Percentiles rank a stretch among this genome's conserved stretches.
Conservation (phyloP, 2,113 vertebrate species). For the Coracopsis vasa region DNA sequence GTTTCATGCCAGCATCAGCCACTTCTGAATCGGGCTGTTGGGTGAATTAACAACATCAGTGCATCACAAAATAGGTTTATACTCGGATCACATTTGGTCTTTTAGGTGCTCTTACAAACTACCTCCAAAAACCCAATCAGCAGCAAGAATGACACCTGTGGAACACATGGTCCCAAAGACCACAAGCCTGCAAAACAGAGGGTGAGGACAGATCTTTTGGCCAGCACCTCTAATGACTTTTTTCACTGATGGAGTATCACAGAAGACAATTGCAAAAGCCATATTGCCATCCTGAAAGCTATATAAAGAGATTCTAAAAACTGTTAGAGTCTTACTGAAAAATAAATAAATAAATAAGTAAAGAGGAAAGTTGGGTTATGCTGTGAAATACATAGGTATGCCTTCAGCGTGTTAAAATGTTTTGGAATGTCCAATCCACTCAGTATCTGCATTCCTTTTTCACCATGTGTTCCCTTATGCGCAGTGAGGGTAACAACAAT, state of each 20-base stretch:
- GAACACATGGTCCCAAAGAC: background rate
- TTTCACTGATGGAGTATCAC: background rate
- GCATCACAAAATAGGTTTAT: background rate
- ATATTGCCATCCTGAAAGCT: background rate
- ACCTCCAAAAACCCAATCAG: background rate
- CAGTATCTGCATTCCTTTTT: background rate
- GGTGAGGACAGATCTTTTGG: background rate
- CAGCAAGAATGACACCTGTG: background rate
- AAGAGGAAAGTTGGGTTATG: background rate
- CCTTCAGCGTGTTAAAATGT: background rate
- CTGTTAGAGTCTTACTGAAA: background rate
- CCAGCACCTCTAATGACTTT: background rate
- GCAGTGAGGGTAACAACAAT: background rate
- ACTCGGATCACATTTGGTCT: background rate
- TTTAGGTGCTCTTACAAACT: background rate
- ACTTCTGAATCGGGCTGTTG: slow-evolving; percentile 82
- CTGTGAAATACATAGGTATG: background rate
- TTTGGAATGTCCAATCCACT: background rate
- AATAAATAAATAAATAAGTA: background rate
- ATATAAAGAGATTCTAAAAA: background rate
- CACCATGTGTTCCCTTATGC: background rate
- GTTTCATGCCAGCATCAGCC: slow-evolving; percentile 79
- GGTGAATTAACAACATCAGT: slow-evolving; percentile 40
- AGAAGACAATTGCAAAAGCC: background rate
- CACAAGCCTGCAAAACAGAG: background rate